Evolutionary conservation across 2,797 vertebrate species (phyloP).

Genomic region (Bothrops alternatus): DNA sequence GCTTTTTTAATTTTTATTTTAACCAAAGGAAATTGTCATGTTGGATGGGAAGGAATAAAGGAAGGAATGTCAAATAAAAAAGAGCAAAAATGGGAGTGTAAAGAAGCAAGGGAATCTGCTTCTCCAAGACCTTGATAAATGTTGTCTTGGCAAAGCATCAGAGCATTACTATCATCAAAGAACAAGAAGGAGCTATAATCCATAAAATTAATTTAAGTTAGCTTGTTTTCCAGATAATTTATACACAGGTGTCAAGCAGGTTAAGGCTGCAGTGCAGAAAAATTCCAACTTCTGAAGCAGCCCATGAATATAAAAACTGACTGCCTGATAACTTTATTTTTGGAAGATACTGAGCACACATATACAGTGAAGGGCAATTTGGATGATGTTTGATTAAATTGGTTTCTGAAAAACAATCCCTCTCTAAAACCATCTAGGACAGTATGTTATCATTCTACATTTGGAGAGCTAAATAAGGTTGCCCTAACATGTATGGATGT

Average conservation of each 20-base stretch:
- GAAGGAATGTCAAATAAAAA: not conserved
- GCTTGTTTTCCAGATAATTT: not conserved
- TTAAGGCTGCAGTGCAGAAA: not conserved
- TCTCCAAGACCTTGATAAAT: not conserved
- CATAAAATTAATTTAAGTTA: not conserved
- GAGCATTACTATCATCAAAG: not conserved
- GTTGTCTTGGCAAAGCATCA: not conserved
- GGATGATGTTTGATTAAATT: not conserved
- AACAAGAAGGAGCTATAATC: not conserved
- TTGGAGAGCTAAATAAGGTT: conserved; percentile 26
- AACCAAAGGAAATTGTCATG: not conserved
- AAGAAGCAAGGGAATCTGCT: not conserved
- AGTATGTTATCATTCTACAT: not conserved
- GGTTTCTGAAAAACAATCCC: conserved; percentile 12
- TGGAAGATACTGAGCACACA: not conserved
- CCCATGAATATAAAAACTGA: not conserved
- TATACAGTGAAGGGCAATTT: conserved; percentile 7
- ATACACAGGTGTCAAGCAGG: not conserved
- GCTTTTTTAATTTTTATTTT: not conserved
- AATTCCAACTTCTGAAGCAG: not conserved
- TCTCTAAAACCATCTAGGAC: not conserved
- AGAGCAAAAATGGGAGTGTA: not conserved
- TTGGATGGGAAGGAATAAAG: not conserved
- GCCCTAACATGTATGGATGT: conserved; percentile 58
- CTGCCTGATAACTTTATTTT: not conserved